Evolutionary conservation across 1,140 invertebrate species (phyloP).

Genomic region (Lordiphosa stackelbergi): DNA sequence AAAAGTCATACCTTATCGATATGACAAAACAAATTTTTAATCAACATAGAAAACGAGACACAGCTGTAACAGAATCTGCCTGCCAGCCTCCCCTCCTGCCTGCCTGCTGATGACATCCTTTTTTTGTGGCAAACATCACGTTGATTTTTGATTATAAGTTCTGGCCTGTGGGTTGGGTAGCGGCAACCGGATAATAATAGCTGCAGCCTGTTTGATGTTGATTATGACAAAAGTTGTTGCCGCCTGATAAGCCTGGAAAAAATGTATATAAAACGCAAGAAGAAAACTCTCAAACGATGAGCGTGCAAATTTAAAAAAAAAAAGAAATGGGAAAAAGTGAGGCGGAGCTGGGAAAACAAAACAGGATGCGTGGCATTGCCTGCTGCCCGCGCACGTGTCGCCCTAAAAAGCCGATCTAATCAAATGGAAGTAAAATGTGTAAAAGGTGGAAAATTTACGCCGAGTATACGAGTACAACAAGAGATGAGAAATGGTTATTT

Average conservation of each 20-base stretch:
- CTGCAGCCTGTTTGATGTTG: slow-evolving; percentile 65
- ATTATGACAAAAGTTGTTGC: slow-evolving; percentile 68
- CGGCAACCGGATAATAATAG: slow-evolving; percentile 57
- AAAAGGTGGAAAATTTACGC: slow-evolving; percentile 71
- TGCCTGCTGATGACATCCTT: slow-evolving; percentile 62
- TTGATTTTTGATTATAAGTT: slow-evolving; percentile 61
- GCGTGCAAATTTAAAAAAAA: slow-evolving; percentile 60
- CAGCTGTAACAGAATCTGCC: slow-evolving; percentile 22
- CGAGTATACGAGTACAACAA: slow-evolving; percentile 13
- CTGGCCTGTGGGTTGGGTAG: slow-evolving; percentile 1
- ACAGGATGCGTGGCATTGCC: slow-evolving; percentile 57
- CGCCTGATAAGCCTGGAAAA: slow-evolving; percentile 54
- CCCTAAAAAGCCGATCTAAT: slow-evolving; percentile 69
- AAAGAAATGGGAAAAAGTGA: slow-evolving; percentile 6
- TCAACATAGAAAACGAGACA: slow-evolving; percentile 46
- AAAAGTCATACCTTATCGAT: slow-evolving; percentile 64
- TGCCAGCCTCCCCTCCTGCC: slow-evolving; percentile 8
- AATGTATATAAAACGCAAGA: slow-evolving; percentile 5
- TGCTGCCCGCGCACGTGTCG: slow-evolving; percentile 49
- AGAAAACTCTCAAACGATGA: slow-evolving; percentile 55
- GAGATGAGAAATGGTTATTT: slow-evolving; percentile 11
- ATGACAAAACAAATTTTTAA: slow-evolving; percentile 72
- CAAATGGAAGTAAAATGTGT: slow-evolving; percentile 75
- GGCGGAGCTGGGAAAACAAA: slow-evolving; percentile 43
- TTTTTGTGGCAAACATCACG: slow-evolving; percentile 51